These are phyloP conservation scores for Polydrusus cervinus DNA, from an alignment of 2,888 invertebrate genomes.

Conservation along the genomic window DNA sequence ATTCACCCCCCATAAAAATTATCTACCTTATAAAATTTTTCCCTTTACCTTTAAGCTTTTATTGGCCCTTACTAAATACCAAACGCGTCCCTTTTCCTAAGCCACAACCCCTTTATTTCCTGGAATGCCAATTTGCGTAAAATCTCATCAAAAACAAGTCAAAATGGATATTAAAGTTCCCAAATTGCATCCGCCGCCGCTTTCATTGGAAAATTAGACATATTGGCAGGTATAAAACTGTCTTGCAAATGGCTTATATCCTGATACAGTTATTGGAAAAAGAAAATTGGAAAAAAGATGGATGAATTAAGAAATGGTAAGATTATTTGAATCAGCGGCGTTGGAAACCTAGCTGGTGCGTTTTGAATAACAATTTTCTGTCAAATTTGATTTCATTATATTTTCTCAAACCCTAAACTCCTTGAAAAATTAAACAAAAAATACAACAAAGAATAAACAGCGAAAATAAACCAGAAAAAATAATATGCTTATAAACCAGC, in stretches of 20 bases:
- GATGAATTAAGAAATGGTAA: background rate
- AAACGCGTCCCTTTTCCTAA: slow-evolving; percentile 21
- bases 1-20: background rate
- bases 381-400: no score
- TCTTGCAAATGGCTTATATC: slow-evolving; percentile 61
- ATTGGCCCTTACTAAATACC: slow-evolving; percentile 5
- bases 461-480: no score
- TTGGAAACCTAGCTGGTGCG: no score
- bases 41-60: background rate
- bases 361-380: no score
- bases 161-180: slow-evolving; percentile 59
- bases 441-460: no score
- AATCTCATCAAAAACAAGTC: slow-evolving; percentile 48
- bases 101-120: slow-evolving; percentile 44
- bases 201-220: slow-evolving; percentile 58
- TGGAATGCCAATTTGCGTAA: slow-evolving; percentile 46
- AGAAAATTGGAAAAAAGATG: slow-evolving; percentile 20
- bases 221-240: slow-evolving; percentile 61
- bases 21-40: background rate
- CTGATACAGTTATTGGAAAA: slow-evolving; percentile 38
- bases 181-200: slow-evolving; percentile 57
- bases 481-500: no score
- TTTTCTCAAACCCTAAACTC: no score
- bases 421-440: no score
- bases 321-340: background rate